Base-by-base conservation (phyloP, 2,888 invertebrate species). In the Volucella inflata region DNA sequence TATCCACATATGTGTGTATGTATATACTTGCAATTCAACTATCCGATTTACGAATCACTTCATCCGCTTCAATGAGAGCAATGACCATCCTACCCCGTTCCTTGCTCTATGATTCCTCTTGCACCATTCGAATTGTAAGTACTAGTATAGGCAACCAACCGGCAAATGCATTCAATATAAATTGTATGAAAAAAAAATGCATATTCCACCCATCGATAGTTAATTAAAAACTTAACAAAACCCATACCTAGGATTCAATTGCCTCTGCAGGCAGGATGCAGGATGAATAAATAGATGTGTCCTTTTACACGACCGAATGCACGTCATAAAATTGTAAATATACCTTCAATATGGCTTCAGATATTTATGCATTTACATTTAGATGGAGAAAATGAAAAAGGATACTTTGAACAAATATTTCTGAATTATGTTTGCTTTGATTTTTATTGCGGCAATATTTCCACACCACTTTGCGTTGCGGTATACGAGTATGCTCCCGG, bases 1-100 rank as follows among this genome's bases (percentile, higher is more conserved):
- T 21, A 21, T 2, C 2, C 3, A 36, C 30, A 30, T 30, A 21
- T 2, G 1, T 2, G 21, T 21, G 1, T 30, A 30, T 30, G 21
- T 21, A 6, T 30, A 30, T 30, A 30, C 6, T 6, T 30, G 6
- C 2, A 30, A 30, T 30, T 30, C 42, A 57, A 62, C 14, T 38
- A 36, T 70, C 71, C 70, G 60, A 53, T 70, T 79, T 65, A 64
- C 57, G 70, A 79, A 65, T 74, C 84, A 84, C 79, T 79, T 84
- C 53, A 79, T 84, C 17, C 65, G 46, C 70, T 65, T 79, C 65
- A 75, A 71, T 77, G 36, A 46, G 79, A 30, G 40, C 64, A 83
- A 79, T 84, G 59, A 74, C 46, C 70, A 68, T 55, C 57, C 44
- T 55, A 44, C 12, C 0, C 42, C 38, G 8, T 57, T 12, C 16